These are phyloP conservation scores for Platyscapa corneri DNA, from an alignment of 1,140 invertebrate genomes.

Conservation along the genomic window DNA sequence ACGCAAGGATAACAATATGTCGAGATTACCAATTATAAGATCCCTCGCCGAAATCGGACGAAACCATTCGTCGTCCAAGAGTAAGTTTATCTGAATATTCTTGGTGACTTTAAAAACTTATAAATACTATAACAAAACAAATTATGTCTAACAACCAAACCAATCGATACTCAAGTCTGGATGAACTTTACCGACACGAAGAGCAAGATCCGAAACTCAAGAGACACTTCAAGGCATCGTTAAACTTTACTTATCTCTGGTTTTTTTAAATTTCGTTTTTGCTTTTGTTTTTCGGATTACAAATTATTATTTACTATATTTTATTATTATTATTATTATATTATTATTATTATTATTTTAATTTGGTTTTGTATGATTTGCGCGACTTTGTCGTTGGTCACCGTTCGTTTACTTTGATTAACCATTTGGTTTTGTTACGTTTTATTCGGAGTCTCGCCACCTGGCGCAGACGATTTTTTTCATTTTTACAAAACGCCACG, in stretches of 20 bases:
- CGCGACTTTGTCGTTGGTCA: not conserved
- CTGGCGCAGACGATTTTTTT: constrained; percentile 21
- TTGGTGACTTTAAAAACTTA: not conserved
- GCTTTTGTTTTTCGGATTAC: constrained; percentile 41
- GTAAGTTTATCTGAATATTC: constrained; percentile 78
- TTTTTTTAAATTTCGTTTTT: constrained; percentile 40
- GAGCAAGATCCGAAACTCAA: constrained; percentile 32
- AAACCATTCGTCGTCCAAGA: constrained; percentile 96
- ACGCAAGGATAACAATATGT: constrained; percentile 85
- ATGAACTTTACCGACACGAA: constrained; percentile 33
- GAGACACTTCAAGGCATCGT: constrained; percentile 12
- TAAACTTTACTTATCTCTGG: constrained; percentile 44
- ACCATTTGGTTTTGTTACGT: constrained; percentile 52
- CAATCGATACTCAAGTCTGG: constrained; percentile 41
- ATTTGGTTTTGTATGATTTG: too few relatives aligned
- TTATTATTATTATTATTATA: not conserved
- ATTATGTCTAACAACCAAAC: constrained; percentile 44
- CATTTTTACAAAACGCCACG: constrained; percentile 50
- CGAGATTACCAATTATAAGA: constrained; percentile 93
- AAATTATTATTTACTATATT: constrained; percentile 30
- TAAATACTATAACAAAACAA: constrained; percentile 51
- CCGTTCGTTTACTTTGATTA: constrained; percentile 49
- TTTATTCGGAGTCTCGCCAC: not conserved
- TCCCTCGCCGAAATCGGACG: constrained; percentile 97
- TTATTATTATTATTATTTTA: too few relatives aligned